Percentiles rank a stretch among this genome's conserved stretches.
Conservation (phyloP, 2,888 invertebrate species). For the Scaptomyza tumidula region DNA sequence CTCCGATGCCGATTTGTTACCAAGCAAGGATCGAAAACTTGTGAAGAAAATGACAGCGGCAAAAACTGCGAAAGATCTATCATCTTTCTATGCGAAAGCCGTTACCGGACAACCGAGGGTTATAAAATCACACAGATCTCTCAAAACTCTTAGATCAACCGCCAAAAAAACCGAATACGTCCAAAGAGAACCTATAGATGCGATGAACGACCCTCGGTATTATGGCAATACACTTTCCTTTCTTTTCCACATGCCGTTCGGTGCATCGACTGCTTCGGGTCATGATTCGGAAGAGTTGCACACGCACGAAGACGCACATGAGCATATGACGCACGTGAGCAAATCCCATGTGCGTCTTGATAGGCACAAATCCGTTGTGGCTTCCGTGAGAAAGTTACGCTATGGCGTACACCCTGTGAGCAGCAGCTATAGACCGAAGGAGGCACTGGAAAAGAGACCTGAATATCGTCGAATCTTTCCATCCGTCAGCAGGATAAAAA, state of each 20-base stretch:
- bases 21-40: too few species aligned
- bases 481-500: too few species aligned
- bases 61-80: background rate
- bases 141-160: background rate
- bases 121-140: background rate
- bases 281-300: constrained; percentile 28
- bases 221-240: background rate
- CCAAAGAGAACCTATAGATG: too few species aligned
- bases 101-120: constrained; percentile 7
- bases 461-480: too few species aligned
- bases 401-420: too few species aligned
- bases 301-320: background rate
- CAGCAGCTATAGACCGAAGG: too few species aligned
- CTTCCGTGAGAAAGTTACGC: too few species aligned
- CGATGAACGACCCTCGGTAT: too few species aligned
- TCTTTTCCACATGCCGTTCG: constrained; percentile 21
- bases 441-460: too few species aligned
- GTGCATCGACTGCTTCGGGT: constrained; percentile 17
- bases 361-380: too few species aligned
- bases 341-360: constrained; percentile 5
- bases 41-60: background rate
- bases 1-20: background rate
- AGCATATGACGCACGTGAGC: constrained; percentile 10
- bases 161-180: too few species aligned
- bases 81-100: constrained; percentile 11